Evolutionary conservation across 1,140 invertebrate species (phyloP), one percentile per base, ranked within the genome.

Genomic region (Aphaenogaster rudis): DNA sequence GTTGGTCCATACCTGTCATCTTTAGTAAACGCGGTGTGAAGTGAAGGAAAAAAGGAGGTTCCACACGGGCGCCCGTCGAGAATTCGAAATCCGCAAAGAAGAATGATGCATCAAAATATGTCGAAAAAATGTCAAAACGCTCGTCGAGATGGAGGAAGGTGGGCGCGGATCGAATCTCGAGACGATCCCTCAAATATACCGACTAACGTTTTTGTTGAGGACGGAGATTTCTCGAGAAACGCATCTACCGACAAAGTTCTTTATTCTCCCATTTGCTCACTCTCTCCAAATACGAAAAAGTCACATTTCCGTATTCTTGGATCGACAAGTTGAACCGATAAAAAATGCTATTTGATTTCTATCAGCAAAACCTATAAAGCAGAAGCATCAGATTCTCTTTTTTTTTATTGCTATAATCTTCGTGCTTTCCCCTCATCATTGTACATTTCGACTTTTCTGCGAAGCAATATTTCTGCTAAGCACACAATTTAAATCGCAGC

Each of bases 51-150:
- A 79, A 86, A 88, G 86, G 45, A 61, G 52, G n/a, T 45, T 3
- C 39, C 54, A 42, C 87, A 48, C 39, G 17, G 71, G 54, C 64
- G 50, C 45, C 28, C 82, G 66, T 17, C 28, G 74, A 74, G 72
- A 57, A 88, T 78, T 82, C n/a, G 67, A 86, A 91, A 91, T 81
- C 71, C 17, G 28, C 17, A 57, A 66, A 74, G 85, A 71, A 88
- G 85, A 88, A 89, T 86, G 81, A 92, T 88, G 90, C 92, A 88
- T 93, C 92, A 93, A 93, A 93, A 94, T 93, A 93, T 93, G 92
- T 93, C 91, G 86, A 82, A 78, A 86, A 93, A 93, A 93, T 89
- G 93, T 94, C 93, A 93, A 93, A 94, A 94, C 90, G 87, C 21
- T 45, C 42, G 42, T 79, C 45, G 81, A 59, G 59, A 61, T 21